phyloP scores from a whole-genome alignment of 2,888 invertebrate species.

The Anorthoa munda region DNA sequence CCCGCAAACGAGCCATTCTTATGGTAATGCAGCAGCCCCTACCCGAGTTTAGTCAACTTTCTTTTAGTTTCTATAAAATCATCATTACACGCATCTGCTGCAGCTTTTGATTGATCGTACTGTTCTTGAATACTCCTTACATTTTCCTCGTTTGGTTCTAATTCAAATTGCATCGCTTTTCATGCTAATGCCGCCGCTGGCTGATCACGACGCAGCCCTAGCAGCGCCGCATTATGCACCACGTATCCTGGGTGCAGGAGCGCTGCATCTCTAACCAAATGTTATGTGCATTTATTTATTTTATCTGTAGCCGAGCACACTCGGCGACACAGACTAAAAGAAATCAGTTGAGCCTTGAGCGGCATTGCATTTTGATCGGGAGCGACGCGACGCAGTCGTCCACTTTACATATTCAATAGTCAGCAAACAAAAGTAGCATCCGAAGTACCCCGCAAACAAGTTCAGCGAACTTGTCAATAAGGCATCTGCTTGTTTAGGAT shows the following conservation, averaged over 20 bases:
- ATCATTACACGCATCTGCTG: constrained; percentile 61
- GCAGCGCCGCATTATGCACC: constrained; percentile 75
- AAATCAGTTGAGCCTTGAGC: constrained; percentile 70
- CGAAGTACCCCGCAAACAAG: constrained; percentile 71
- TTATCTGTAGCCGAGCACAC: constrained; percentile 74
- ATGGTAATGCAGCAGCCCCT: constrained; percentile 77
- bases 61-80: constrained; percentile 71
- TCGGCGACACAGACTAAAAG: constrained; percentile 72
- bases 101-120: constrained; percentile 73
- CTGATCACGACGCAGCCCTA: constrained; percentile 73
- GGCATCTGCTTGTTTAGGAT: constrained; percentile 84
- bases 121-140: constrained; percentile 63
- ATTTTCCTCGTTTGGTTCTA: constrained; percentile 70
- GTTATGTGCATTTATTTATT: constrained; percentile 89
- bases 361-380: constrained; percentile 72
- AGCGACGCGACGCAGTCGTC: constrained; percentile 66
- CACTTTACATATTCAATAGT: constrained; percentile 79
- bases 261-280: constrained; percentile 85
- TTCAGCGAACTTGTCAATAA: constrained; percentile 83
- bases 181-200: constrained; percentile 82
- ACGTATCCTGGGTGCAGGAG: constrained; percentile 66
- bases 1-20: constrained; percentile 80
- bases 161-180: constrained; percentile 80
- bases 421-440: constrained; percentile 72
- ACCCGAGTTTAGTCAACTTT: constrained; percentile 75